Conservation (phyloP, 2,113 vertebrate genomes). For the Bujurquina vittata region DNA sequence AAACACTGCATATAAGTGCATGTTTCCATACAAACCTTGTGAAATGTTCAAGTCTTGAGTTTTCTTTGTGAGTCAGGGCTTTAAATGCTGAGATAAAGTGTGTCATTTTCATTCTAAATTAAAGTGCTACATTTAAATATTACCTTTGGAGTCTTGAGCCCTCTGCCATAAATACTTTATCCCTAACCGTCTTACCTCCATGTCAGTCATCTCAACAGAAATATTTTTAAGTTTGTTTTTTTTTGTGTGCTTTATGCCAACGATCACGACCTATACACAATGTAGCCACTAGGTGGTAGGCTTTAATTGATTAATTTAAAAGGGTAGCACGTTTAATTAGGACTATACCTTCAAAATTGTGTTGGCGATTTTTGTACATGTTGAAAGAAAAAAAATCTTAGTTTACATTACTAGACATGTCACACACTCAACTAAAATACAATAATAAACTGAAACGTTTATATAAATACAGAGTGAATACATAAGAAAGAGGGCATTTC, state of each 20-base stretch:
- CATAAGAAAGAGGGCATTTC: background rate
- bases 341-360: background rate
- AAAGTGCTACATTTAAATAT: background rate
- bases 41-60: background rate
- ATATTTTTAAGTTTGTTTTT: background rate
- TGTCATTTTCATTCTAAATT: background rate
- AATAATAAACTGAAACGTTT: background rate
- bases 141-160: background rate
- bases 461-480: background rate
- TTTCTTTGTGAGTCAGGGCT: background rate
- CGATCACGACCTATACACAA: background rate
- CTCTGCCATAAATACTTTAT: background rate
- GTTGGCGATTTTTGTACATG: background rate
- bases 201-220: background rate
- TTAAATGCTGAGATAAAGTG: background rate
- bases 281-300: slow-evolving; percentile 68
- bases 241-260: background rate
- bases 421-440: background rate
- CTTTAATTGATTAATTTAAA: slow-evolving; percentile 35
- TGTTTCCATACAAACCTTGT: background rate
- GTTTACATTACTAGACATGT: background rate
- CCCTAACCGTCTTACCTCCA: background rate
- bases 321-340: background rate
- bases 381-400: background rate
- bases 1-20: too few relatives aligned